These are phyloP conservation scores for Zoanthus gigantus DNA, from an alignment of 92 coral and sea anemone genomes.

Conservation along the genomic window DNA sequence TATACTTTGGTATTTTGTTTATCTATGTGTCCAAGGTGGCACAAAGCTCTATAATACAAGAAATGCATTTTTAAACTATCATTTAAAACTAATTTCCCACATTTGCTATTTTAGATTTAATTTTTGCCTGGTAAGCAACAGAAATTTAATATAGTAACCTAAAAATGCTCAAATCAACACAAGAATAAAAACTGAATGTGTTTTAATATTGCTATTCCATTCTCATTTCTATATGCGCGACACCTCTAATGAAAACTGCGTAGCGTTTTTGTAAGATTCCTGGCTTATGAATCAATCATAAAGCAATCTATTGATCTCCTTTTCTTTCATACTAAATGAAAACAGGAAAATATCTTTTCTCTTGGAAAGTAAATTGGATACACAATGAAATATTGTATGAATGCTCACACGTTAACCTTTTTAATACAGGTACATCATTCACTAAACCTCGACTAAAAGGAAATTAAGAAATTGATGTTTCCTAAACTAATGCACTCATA, in stretches of 20 bases:
- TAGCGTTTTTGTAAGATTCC: not conserved
- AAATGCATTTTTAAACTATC: not conserved
- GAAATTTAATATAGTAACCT: slow-evolving; percentile 16
- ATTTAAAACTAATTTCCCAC: slow-evolving; percentile 6
- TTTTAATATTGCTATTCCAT: not conserved
- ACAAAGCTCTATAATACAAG: not conserved
- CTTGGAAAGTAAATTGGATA: slow-evolving; percentile 47
- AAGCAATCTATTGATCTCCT: slow-evolving; percentile 36
- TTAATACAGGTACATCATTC: slow-evolving; percentile 80
- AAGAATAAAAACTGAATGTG: not conserved
- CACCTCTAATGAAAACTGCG: slow-evolving; percentile 19
- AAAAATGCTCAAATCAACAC: slow-evolving; percentile 19
- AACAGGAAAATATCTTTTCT: slow-evolving; percentile 54
- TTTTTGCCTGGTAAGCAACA: slow-evolving; percentile 15
- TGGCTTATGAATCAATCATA: slow-evolving; percentile 29
- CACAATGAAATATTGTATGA: slow-evolving; percentile 40
- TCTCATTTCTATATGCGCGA: not conserved
- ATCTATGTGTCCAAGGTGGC: not conserved
- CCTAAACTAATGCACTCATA: slow-evolving; percentile 78
- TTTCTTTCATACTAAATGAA: slow-evolving; percentile 35
- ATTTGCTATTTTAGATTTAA: not conserved
- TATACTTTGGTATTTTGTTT: slow-evolving; percentile 18
- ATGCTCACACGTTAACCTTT: slow-evolving; percentile 45
- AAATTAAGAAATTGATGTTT: slow-evolving; percentile 84
- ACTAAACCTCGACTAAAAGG: slow-evolving; percentile 72